Evolutionary conservation across 1,140 invertebrate genomes (phyloP), one percentile per base, ranked within the genome.

Genomic region (Drosophila pallidifrons): DNA sequence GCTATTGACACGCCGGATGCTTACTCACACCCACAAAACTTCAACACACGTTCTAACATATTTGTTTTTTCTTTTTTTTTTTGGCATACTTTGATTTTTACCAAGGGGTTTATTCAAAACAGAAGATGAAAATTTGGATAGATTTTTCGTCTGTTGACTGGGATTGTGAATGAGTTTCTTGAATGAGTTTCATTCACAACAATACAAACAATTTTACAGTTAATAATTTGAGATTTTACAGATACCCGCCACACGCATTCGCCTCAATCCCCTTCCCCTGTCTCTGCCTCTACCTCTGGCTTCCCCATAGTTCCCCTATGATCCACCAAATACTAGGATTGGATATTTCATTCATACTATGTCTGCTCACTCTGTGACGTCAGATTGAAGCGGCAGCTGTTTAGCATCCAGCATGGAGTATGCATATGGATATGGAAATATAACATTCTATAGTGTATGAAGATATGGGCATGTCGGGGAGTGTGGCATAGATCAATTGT

Each of bases 171-270:
- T 59, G 66, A 30, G 58, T 35, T 54, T 11, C 38, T 55, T 82
- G 75, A 77, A 85, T 86, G 75, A 79, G 68, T 38, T 68, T 74
- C 68, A 52, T 83, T 88, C 81, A 74, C 63, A 73, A 77, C 75
- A 82, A 3, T 80, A 82, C 66, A 88, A 77, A 80, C 63, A 58
- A 35, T 49, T 82, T 74, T 60, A 54, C 66, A 77, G 63, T 80
- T 82, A 69, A 88, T 88, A 82, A 80, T 77, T 88, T 87, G 79
- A 80, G 59, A 82, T 72, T 63, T 68, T 69, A 80, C 83, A 87
- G 83, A 70, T 71, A 79, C 75, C 38, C 74, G 28, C 57, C 35
- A 54, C 55, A 66, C 45, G 46, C 63, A 58, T 59, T 46, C 13
- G 49, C 11, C 20, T 45, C 15, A 8, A 10, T 8, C 30, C 15